Conservation (phyloP, 2,113 vertebrate genomes). For the Amazona guildingii region DNA sequence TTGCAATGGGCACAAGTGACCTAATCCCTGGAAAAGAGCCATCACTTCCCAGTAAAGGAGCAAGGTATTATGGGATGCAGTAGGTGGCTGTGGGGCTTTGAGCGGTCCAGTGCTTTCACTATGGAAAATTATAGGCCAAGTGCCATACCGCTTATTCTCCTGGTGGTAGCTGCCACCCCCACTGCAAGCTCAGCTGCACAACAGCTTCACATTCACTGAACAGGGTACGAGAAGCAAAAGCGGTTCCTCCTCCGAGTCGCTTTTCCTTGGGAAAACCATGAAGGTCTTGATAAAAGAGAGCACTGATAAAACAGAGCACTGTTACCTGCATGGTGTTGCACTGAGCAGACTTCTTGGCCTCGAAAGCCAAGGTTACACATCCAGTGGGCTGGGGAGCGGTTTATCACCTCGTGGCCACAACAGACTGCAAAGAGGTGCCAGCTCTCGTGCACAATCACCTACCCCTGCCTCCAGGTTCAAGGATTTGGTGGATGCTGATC, state of each 20-base stretch:
- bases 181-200: neutral
- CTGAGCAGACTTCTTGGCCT: neutral
- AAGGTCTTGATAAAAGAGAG: neutral
- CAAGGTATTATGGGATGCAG: neutral
- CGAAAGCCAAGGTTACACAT: neutral
- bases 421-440: neutral
- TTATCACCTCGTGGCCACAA: neutral
- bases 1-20: neutral
- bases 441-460: neutral
- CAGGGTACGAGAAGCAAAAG: fast-evolving
- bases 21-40: neutral
- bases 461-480: fast-evolving
- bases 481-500: neutral
- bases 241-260: fast-evolving
- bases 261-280: neutral
- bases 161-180: neutral
- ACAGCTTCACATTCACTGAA: fast-evolving
- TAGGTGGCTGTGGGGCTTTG: fast-evolving
- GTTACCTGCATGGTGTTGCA: fast-evolving
- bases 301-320: no score
- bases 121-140: fast-evolving
- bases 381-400: neutral
- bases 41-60: neutral
- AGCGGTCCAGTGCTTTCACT: neutral
- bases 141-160: fast-evolving